Conservation (phyloP, 1,140 invertebrate species). For the Diplogasteroides magnus region DNA sequence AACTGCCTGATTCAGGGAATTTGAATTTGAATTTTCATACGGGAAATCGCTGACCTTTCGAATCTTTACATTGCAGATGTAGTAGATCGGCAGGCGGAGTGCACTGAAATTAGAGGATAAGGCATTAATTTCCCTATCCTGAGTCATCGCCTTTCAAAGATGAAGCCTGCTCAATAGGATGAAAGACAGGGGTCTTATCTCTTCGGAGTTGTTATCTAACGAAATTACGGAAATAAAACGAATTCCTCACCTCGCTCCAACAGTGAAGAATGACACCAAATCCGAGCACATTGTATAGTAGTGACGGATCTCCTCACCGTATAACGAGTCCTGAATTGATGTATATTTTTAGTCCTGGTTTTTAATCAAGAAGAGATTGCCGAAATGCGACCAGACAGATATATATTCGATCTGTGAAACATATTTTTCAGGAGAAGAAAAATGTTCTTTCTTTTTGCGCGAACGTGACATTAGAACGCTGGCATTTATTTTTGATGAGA, state of each 20-base stretch:
- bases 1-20: neutral
- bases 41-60: neutral
- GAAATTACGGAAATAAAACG: neutral
- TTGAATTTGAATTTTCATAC: neutral
- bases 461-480: no score
- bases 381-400: no score
- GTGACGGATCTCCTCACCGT: conserved; percentile 36
- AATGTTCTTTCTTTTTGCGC: no score
- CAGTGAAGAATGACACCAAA: conserved; percentile 46
- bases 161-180: neutral
- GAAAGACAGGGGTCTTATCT: neutral
- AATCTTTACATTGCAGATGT: neutral
- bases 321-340: conserved; percentile 33
- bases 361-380: no score
- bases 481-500: no score
- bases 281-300: conserved; percentile 46
- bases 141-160: no score
- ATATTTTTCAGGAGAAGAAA: no score
- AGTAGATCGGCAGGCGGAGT: neutral
- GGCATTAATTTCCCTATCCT: neutral
- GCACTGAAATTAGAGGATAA: neutral
- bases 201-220: neutral
- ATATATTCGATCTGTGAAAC: no score
- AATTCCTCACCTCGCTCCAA: conserved; percentile 24
- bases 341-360: no score